A percentile compares a stretch with the other conserved stretches of the same genome.
phyloP scores from a whole-genome alignment of 2,797 vertebrate genomes.

The Dromococcyx pavoninus region DNA sequence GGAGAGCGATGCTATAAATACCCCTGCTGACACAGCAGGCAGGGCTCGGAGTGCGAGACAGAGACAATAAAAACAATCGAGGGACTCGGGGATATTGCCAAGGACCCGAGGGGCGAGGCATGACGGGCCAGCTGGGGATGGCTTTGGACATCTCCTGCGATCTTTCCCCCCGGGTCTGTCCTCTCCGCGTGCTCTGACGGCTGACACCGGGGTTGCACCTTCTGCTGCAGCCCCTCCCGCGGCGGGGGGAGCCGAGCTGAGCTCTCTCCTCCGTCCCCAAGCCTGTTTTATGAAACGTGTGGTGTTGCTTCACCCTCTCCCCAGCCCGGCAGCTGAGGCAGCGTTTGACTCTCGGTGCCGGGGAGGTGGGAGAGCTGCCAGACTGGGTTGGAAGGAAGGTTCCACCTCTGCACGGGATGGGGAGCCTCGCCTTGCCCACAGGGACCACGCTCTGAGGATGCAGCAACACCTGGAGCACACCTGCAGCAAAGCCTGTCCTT shows the following conservation, averaged over 20 bases:
- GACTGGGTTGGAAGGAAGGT: background rate
- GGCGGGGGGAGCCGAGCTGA: rapidly evolving
- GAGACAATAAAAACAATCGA: background rate
- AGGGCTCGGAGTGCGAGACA: background rate
- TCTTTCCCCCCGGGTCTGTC: background rate
- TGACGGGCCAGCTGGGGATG: background rate
- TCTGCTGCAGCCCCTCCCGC: rapidly evolving
- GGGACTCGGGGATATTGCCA: background rate
- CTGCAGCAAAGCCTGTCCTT: background rate
- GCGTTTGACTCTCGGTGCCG: background rate
- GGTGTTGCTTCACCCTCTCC: background rate
- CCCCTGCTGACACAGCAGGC: conserved; percentile 28
- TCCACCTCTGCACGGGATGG: rapidly evolving
- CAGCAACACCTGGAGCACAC: background rate
- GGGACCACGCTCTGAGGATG: background rate
- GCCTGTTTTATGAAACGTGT: rapidly evolving
- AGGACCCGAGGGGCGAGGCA: background rate
- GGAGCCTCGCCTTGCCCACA: background rate
- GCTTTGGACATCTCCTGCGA: background rate
- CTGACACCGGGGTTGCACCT: background rate
- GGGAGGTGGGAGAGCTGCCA: background rate
- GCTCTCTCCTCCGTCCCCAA: rapidly evolving
- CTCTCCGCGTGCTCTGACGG: rapidly evolving
- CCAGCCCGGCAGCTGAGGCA: background rate
- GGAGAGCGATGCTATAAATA: conserved; percentile 1